Evolutionary conservation across 2,797 vertebrate species (phyloP), one percentile per base, ranked within the genome.

Genomic region (Falco peregrinus): DNA sequence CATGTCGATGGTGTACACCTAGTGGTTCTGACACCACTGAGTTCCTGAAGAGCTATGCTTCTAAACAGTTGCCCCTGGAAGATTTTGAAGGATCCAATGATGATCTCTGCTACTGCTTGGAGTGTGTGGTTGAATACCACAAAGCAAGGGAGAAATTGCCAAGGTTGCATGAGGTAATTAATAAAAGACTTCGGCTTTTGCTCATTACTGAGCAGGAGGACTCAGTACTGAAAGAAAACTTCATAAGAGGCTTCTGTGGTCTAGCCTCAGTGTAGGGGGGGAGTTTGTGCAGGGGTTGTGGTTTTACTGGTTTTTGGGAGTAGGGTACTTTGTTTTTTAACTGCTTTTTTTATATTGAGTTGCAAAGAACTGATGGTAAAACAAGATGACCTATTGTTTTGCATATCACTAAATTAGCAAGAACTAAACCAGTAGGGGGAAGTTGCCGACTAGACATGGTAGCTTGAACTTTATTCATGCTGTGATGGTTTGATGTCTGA

Each of bases 61-160:
- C 93, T 9, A 82, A 76, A 21, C 71, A 26, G 9, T n/a, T 96
- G 26, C 64, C 96, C 11, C 45, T 10, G 11, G 93, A 97, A 13
- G 97, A 98, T 39, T 70, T 97, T 12, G 86, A 95, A 64, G 98
- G 98, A 3, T 97, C 97, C 77, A 97, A 97, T 1, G 98, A 98
- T 56, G 98, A 99, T 85, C 98, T 99, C 65, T 97, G 95, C 73
- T 98, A 97, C 95, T 99, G 99, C 87, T 70, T 98, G 69, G 98
- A 99, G 77, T 99, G 99, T 69, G 98, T 99, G 96, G 97, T 97
- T 24, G 98, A 98, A 18, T 99, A 99, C 94, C 99, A 99, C 96
- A 97, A 74, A 78, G 98, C 98, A 5, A 97, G 98, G 90, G 98
- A 98, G 13, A 83, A 96, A 18, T 39, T 98, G 45, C 98, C 98